Conservation (phyloP, 2,888 invertebrate genomes). For the Tanytarsus gracilentus region DNA sequence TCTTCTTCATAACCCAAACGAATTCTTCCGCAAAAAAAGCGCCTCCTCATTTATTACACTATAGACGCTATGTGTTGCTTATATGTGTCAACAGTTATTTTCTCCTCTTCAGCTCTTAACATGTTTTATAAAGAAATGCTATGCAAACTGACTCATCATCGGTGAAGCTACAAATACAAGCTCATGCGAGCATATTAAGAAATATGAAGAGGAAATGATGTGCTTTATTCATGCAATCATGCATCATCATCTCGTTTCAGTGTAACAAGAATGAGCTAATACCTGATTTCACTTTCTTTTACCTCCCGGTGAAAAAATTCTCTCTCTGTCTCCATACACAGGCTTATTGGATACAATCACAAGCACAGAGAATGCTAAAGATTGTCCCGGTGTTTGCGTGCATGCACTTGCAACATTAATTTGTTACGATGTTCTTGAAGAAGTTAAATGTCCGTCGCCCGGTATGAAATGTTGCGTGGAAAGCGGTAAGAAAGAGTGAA, state of each 20-base stretch:
- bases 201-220: neutral
- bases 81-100: conserved; percentile 26
- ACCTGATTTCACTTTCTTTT: conserved; percentile 16
- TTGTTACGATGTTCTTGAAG: conserved; percentile 75
- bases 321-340: conserved; percentile 38
- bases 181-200: neutral
- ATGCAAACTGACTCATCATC: conserved; percentile 2
- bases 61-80: too few species aligned
- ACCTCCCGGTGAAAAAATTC: conserved; percentile 22
- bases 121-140: neutral
- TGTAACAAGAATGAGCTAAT: conserved; percentile 22
- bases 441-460: conserved; percentile 68
- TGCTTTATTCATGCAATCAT: too few species aligned
- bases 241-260: neutral
- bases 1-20: too few species aligned
- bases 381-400: conserved; percentile 83
- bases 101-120: neutral
- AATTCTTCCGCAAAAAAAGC: too few species aligned
- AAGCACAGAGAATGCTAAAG: conserved; percentile 72
- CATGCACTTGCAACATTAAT: conserved; percentile 77
- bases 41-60: too few species aligned
- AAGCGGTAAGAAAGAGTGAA: conserved; percentile 45
- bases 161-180: neutral
- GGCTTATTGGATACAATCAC: conserved; percentile 78
- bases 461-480: conserved; percentile 81